Conservation (phyloP, 2,797 vertebrate genomes). For the Eulemur albifrons region DNA sequence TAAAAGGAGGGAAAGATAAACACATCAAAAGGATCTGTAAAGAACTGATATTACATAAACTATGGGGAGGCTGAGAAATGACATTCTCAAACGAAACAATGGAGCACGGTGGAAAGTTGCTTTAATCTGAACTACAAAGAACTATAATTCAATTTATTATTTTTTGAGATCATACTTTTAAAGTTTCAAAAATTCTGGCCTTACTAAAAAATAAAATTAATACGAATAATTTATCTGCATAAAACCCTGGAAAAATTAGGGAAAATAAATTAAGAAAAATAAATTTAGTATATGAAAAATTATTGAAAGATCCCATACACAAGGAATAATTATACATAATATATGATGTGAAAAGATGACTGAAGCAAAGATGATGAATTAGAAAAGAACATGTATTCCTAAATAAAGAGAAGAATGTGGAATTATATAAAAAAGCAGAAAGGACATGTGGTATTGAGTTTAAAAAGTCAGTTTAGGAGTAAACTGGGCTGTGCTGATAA, state of each 20-base stretch:
- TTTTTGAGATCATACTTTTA: slow-evolving; percentile 37
- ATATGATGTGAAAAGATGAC: slow-evolving; percentile 63
- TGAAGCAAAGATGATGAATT: slow-evolving; percentile 70
- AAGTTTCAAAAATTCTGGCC: slow-evolving; percentile 9
- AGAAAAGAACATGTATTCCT: not conserved
- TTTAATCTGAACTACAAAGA: slow-evolving; percentile 49
- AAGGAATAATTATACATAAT: slow-evolving; percentile 51
- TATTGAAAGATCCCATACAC: slow-evolving; percentile 34
- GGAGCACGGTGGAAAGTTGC: slow-evolving; percentile 7
- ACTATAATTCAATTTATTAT: slow-evolving; percentile 44
- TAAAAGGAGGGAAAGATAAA: slow-evolving; percentile 41
- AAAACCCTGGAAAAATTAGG: slow-evolving; percentile 35
- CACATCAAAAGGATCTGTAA: slow-evolving; percentile 12
- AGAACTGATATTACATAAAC: slow-evolving; percentile 38
- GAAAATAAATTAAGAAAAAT: slow-evolving; percentile 50
- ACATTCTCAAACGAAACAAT: slow-evolving; percentile 44
- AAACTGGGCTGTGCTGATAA: slow-evolving; percentile 69
- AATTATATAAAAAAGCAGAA: slow-evolving; percentile 73
- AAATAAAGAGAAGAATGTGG: slow-evolving; percentile 58
- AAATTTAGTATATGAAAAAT: slow-evolving; percentile 61
- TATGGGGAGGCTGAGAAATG: slow-evolving; percentile 7
- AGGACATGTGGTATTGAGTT: slow-evolving; percentile 66
- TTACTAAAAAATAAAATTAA: slow-evolving; percentile 58
- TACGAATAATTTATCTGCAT: slow-evolving; percentile 25
- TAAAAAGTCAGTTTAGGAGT: slow-evolving; percentile 63